Base-by-base conservation (phyloP, 2,113 vertebrate species). In the Dascyllus trimaculatus region DNA sequence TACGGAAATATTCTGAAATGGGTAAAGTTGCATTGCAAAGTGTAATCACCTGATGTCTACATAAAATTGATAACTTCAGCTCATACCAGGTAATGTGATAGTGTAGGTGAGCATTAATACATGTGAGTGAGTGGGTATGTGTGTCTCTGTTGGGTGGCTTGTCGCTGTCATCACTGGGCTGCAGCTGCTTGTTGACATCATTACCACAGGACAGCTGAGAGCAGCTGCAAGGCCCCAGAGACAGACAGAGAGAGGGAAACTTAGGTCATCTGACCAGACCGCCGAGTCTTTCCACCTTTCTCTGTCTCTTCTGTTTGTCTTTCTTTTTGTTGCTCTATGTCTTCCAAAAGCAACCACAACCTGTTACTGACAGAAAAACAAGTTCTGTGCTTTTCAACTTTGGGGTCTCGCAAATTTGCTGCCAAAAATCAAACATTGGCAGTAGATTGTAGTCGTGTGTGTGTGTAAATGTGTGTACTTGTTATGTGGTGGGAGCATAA, bases 111-210 rank as follows among this genome's bases (percentile, higher is more conserved):
- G 80, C 2, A 76, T 19, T 18, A 58, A 24, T 11, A 38, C 24
- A 63, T 56, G 66, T 63, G 17, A 22, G 53, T 29, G 45, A 52
- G 11, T 40, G 54, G 11, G 45, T 43, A 40, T 65, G 64, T 29
- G 76, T 68, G 49, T 85, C 45, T 81, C 4, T 29, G 38, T 64
- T 40, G 46, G 61, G 19, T 46, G 71, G 56, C 54, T 38, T 80
- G 84, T 82, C 71, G 54, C 61, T 86, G 81, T 89, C 79, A 87
- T 84, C 75, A 66, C 63, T 19, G 2, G 21, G 58, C 80, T 71
- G 75, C 93, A 94, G 91, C 90, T 94, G 93, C 88, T 84, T 82
- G 66, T 66, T 93, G 91, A 94, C 91, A 93, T 94, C 91, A 92
- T 85, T 70, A 78, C 60, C 69, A 62, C 8, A 48, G 80, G 86